These are phyloP conservation scores for Himalopsyche tibetana DNA, from an alignment of 2,888 invertebrate genomes.

Conservation along the genomic window DNA sequence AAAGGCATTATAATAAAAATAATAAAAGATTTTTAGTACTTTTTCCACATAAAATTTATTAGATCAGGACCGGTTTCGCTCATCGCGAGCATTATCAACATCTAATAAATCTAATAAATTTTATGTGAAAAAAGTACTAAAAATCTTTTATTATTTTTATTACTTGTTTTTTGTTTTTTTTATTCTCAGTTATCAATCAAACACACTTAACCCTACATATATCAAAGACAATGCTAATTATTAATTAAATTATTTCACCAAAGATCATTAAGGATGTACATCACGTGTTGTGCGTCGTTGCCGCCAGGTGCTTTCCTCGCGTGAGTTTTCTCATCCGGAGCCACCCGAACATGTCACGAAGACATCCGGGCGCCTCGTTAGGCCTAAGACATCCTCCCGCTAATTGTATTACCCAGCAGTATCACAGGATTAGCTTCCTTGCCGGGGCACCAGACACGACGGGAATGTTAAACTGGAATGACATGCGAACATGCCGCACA, in stretches of 20 bases:
- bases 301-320: conserved; percentile 10
- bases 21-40: no score
- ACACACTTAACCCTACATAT: not conserved
- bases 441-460: not conserved
- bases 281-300: not conserved
- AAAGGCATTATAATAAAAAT: no score
- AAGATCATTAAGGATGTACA: not conserved
- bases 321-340: conserved; percentile 12
- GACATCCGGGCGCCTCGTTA: conserved; percentile 15
- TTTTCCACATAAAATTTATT: no score
- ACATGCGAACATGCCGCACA: not conserved
- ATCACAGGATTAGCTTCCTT: conserved; percentile 12
- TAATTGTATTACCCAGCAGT: conserved; percentile 7
- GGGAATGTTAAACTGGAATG: conserved; percentile 16
- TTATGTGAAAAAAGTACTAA: no score
- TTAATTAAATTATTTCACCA: conserved; percentile 22
- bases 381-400: conserved; percentile 22
- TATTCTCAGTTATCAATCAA: no score
- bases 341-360: conserved; percentile 16
- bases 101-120: no score
- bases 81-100: no score
- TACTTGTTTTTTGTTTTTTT: no score
- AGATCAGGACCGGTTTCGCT: no score
- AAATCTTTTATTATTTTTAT: no score
- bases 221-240: conserved; percentile 5